Evolutionary conservation across 2,797 vertebrate species (phyloP).

Genomic region (Gephyroberyx darwinii): DNA sequence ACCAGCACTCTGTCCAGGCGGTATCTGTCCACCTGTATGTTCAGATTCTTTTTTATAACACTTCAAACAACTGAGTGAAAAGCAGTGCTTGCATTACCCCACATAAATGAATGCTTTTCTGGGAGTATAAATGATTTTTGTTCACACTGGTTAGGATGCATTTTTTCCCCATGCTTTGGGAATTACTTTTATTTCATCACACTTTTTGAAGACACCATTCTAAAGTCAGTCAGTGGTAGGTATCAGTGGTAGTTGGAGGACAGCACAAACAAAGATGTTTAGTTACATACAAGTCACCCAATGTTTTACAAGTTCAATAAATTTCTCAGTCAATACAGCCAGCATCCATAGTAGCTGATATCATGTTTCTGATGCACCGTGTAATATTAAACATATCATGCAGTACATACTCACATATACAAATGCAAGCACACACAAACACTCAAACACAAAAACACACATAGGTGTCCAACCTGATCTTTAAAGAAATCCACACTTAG

Average conservation of each 20-base stretch:
- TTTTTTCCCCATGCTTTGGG: background rate
- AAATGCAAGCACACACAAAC: background rate
- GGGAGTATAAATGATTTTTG: too few species aligned
- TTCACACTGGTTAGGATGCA: background rate
- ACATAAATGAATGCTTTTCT: background rate
- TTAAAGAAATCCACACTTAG: constrained; percentile 84
- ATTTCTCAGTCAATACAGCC: background rate
- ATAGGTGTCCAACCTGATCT: constrained; percentile 75
- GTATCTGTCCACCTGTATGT: constrained; percentile 77
- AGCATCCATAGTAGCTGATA: background rate
- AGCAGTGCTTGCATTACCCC: background rate
- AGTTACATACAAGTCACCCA: background rate
- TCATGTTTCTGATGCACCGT: background rate
- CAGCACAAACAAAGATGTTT: constrained; percentile 3
- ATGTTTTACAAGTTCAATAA: background rate
- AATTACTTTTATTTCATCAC: background rate
- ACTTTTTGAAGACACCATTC: background rate
- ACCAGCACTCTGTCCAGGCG: constrained; percentile 73
- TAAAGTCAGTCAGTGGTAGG: background rate
- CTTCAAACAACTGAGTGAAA: constrained; percentile 16
- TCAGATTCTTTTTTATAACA: constrained; percentile 27
- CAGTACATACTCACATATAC: constrained; percentile 6
- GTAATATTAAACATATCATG: constrained; percentile 1
- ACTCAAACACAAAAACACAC: background rate
- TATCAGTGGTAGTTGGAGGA: background rate